A percentile compares a stretch with the other conserved stretches of the same genome.
Conservation (phyloP, 2,888 invertebrate species). For the Elmis aenea region DNA sequence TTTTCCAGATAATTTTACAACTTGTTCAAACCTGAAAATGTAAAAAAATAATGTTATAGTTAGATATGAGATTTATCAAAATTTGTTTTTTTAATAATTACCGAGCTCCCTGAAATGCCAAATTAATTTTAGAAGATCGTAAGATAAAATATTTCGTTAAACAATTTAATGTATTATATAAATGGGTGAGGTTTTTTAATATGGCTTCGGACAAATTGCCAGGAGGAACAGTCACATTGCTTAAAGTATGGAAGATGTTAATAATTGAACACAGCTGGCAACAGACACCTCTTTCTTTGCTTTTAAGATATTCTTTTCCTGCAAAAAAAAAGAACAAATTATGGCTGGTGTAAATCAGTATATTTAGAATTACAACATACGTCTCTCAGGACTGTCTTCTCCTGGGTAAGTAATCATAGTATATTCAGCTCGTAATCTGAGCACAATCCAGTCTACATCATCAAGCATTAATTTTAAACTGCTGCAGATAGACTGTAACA, state of each 20-base stretch:
- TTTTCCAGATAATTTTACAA: conserved; percentile 57
- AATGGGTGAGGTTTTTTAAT: conserved; percentile 52
- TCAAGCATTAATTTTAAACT: conserved; percentile 43
- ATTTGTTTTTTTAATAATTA: conserved; percentile 25
- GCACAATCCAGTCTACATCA: conserved; percentile 44
- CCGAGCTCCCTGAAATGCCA: conserved; percentile 51
- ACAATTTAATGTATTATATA: conserved; percentile 52
- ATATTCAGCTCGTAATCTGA: conserved; percentile 43
- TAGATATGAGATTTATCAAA: too few relatives aligned
- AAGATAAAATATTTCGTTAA: conserved; percentile 57
- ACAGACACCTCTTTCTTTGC: conserved; percentile 54
- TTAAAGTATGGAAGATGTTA: conserved; percentile 49
- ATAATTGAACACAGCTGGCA: conserved; percentile 55
- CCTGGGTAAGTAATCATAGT: conserved; percentile 35
- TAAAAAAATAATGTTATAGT: too few relatives aligned
- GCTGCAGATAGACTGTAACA: conserved; percentile 42
- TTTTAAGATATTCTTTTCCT: conserved; percentile 48
- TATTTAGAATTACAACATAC: conserved; percentile 28
- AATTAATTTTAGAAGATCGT: conserved; percentile 47
- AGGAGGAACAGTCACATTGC: conserved; percentile 50
- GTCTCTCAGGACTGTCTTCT: conserved; percentile 33
- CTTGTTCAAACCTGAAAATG: conserved; percentile 49
- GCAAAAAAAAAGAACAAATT: conserved; percentile 16
- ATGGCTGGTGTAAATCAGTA: not conserved
- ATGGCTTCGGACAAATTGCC: conserved; percentile 52